These are phyloP conservation scores for Syritta pipiens DNA, from an alignment of 2,888 invertebrate species.

Conservation along the genomic window DNA sequence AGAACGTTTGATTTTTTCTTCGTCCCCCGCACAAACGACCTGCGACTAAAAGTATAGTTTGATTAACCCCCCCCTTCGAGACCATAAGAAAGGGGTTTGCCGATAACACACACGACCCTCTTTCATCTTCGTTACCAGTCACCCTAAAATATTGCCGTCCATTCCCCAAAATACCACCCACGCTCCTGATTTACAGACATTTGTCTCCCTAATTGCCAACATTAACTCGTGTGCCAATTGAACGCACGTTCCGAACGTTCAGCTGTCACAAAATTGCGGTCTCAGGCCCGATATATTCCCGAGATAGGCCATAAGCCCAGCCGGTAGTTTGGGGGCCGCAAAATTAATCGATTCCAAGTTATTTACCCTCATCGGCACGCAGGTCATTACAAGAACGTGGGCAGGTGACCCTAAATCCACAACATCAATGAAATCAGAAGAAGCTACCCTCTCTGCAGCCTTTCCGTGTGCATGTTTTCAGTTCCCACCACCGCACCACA, in stretches of 20 bases:
- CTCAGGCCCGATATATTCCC: neutral
- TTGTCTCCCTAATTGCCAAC: conserved; percentile 2
- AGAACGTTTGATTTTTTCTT: no score
- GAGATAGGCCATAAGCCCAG: neutral
- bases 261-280: neutral
- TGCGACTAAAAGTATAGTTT: no score
- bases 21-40: no score
- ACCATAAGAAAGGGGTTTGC: no score
- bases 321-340: neutral
- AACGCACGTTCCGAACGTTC: neutral
- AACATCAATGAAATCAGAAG: conserved; percentile 1
- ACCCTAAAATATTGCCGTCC: no score
- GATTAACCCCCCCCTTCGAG: no score
- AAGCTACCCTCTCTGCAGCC: neutral
- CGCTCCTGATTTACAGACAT: neutral
- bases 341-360: conserved; percentile 1
- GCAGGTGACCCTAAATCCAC: neutral
- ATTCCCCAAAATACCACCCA: neutral
- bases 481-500: neutral
- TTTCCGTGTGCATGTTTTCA: neutral
- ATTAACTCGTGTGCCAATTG: neutral
- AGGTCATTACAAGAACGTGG: neutral
- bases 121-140: no score
- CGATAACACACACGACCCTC: no score
- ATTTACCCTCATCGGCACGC: neutral